Evolutionary conservation across 2,888 invertebrate species (phyloP), one percentile per base, ranked within the genome.

Genomic region (Hirudinaria manillensis): DNA sequence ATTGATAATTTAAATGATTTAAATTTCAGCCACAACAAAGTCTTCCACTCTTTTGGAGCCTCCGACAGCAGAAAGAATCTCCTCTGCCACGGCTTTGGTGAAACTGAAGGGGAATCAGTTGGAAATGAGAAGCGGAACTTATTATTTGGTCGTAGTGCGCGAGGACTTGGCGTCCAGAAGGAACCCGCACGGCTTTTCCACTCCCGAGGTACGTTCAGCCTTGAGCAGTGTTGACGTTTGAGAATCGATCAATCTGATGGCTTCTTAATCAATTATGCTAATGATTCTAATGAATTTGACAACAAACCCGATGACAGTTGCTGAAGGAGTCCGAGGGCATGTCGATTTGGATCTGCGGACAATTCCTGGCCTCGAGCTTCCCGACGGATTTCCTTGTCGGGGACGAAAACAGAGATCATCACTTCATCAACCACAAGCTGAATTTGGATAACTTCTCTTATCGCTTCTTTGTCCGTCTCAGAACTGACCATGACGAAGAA

Each of bases 381-480:
- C 65, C 73, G 3, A 24, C 61, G n/a, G 56, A 73, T 36, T 73
- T 73, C 6, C n/a, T 73, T 4, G 55, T 73, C 3, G 32, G 53
- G 19, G 56, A 55, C 19, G 53, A 21, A 55, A 32, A n/a, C 19
- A 55, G 45, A 29, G 56, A 72, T 27, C 4, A 38, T 10, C 29
- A 53, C 4, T 29, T 32, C n/a, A 53, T 21, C 29, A 55, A 72
- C 53, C n/a, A 24, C 21, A 72, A 72, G 32, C 27, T 72, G 4
- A 55, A 73, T 65, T 27, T 73, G 61, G 56, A 38, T 7, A 65
- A 73, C 19, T 53, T 27, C n/a, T 32, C 73, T 2, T 73, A 65
- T 38, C 34, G 56, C 10, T 73, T 73, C 34, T 73, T 73, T 36
- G n/a, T 73, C 65, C 24, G 73, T 1, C 65, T 73, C 38, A 19